Conservation (phyloP, 2,113 vertebrate genomes). For the Platichthys stellatus region DNA sequence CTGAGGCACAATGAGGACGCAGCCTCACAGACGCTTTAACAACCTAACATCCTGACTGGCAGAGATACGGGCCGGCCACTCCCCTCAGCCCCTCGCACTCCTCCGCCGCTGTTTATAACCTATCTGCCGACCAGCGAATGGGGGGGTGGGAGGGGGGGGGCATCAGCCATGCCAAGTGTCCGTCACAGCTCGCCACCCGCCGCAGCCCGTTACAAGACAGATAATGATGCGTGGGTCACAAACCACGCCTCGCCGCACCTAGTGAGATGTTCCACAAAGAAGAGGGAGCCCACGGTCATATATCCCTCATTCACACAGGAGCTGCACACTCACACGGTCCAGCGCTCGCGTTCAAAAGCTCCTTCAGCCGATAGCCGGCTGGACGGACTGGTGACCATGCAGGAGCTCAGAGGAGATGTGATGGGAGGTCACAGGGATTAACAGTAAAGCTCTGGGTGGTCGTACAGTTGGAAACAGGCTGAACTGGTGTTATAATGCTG, state of each 20-base stretch:
- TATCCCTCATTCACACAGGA: neutral
- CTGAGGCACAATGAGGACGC: neutral
- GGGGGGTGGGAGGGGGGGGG: neutral
- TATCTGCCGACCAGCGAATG: neutral
- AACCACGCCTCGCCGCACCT: conserved; percentile 23
- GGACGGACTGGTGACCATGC: neutral
- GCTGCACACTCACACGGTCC: neutral
- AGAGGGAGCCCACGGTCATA: neutral
- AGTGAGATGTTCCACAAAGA: conserved; percentile 43
- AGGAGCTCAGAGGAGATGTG: neutral
- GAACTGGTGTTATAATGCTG: too few relatives aligned
- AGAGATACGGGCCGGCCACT: conserved; percentile 18
- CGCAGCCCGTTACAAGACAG: conserved; percentile 35
- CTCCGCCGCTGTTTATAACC: neutral
- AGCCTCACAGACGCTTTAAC: neutral
- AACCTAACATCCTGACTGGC: conserved; percentile 4
- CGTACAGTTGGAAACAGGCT: too few relatives aligned
- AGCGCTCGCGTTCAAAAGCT: too few relatives aligned
- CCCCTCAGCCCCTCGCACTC: neutral
- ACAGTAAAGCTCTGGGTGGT: too few relatives aligned
- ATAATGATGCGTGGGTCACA: conserved; percentile 64
- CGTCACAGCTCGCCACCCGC: conserved; percentile 54
- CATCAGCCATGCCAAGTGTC: conserved; percentile 31
- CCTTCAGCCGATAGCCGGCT: too few relatives aligned
- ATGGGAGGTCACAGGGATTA: too few relatives aligned